These are phyloP conservation scores for Pteria penguin DNA, from an alignment of 2,888 invertebrate species.

Conservation along the genomic window DNA sequence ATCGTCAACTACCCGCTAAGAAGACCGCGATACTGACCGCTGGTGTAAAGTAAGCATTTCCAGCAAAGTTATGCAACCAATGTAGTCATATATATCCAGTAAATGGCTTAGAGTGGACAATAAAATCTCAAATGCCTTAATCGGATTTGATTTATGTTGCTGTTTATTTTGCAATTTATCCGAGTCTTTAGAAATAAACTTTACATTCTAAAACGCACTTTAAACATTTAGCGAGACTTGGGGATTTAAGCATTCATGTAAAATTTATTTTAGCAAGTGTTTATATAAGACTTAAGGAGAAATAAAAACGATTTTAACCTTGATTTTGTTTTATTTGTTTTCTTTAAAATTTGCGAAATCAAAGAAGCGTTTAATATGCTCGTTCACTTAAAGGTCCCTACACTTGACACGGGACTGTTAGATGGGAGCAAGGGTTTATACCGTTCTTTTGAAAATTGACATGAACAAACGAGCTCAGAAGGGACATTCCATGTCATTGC, in stretches of 20 bases:
- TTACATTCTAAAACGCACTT: slow-evolving; percentile 9
- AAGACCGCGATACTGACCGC: slow-evolving; percentile 1
- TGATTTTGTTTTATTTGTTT: slow-evolving; percentile 21
- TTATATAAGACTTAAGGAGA: slow-evolving; percentile 17
- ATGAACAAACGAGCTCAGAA: too few relatives aligned
- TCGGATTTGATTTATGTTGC: slow-evolving; percentile 38
- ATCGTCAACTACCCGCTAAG: slow-evolving; percentile 17
- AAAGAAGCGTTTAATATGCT: too few relatives aligned
- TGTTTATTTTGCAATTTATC: slow-evolving; percentile 31
- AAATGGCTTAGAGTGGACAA: slow-evolving; percentile 26
- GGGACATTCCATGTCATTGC: too few relatives aligned
- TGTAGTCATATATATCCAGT: slow-evolving; percentile 31
- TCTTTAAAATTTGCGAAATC: too few relatives aligned
- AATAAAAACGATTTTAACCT: slow-evolving; percentile 7
- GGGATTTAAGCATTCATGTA: slow-evolving; percentile 18
- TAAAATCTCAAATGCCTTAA: slow-evolving; percentile 37
- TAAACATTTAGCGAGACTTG: background rate
- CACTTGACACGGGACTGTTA: too few relatives aligned
- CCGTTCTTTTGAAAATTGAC: too few relatives aligned
- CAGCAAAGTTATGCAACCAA: slow-evolving; percentile 33
- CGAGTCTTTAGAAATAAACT: slow-evolving; percentile 12
- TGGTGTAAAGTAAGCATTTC: slow-evolving; percentile 29
- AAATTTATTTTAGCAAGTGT: slow-evolving; percentile 17
- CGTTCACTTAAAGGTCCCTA: too few relatives aligned
- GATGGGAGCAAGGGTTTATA: too few relatives aligned